Evolutionary conservation across 2,113 vertebrate species (phyloP).

Genomic region (Python bivittatus): DNA sequence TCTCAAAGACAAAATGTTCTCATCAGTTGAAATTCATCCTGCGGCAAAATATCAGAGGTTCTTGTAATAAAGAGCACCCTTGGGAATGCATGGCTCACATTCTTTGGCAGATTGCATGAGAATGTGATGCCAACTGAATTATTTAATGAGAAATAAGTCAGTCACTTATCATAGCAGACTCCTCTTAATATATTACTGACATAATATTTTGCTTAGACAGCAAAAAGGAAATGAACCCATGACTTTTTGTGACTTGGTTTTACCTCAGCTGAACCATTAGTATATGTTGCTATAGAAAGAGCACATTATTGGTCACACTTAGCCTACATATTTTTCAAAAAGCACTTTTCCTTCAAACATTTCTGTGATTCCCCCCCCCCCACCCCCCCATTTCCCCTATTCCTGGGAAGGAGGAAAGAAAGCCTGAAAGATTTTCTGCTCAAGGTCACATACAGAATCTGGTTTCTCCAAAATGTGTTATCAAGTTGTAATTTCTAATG

Average conservation of each 20-base stretch:
- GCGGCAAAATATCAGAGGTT: background rate
- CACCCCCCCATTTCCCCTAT: background rate
- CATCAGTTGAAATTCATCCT: conserved; percentile 32
- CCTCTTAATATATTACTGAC: background rate
- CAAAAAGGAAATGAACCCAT: conserved; percentile 41
- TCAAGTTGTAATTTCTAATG: background rate
- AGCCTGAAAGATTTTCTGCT: background rate
- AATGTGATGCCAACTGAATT: conserved; percentile 8
- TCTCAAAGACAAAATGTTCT: conserved; percentile 22
- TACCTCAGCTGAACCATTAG: conserved; percentile 38
- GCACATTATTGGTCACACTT: background rate
- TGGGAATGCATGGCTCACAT: background rate
- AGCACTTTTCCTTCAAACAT: background rate
- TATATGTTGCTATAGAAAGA: conserved; percentile 27
- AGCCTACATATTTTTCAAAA: background rate
- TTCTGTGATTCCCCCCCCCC: background rate
- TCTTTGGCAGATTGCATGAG: background rate
- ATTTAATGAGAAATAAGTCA: conserved; percentile 36
- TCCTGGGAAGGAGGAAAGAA: background rate
- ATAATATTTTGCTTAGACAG: background rate
- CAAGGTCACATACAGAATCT: background rate
- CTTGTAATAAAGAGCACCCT: conserved; percentile 10
- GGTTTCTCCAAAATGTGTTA: background rate
- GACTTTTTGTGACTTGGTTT: conserved; percentile 33
- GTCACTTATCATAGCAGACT: background rate